Conservation (phyloP, 2,888 invertebrate species). For the Sminthurinus aureus region DNA sequence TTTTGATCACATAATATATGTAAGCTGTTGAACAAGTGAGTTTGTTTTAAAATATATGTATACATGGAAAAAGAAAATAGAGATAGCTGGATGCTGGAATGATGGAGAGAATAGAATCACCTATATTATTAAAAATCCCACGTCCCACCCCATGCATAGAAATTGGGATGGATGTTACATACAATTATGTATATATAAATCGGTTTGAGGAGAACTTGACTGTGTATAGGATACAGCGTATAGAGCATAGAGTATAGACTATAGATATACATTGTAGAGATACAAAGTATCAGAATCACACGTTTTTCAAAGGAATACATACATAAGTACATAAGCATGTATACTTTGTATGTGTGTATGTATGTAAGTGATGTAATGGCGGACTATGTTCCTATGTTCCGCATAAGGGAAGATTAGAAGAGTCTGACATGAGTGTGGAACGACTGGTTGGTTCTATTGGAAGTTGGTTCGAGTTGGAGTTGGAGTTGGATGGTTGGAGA, state of each 20-base stretch:
- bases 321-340: no score
- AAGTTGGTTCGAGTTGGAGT: background rate
- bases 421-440: conserved; percentile 3
- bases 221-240: no score
- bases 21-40: no score
- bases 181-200: background rate
- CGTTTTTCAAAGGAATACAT: background rate
- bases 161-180: conserved; percentile 10
- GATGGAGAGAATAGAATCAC: background rate
- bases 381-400: background rate
- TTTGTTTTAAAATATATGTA: no score
- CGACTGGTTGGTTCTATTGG: conserved; percentile 15
- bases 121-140: conserved; percentile 13
- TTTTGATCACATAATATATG: no score
- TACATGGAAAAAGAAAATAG: no score
- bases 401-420: conserved; percentile 7
- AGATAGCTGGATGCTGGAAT: no score
- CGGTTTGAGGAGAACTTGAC: no score
- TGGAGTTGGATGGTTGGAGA: no score
- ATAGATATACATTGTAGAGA: background rate
- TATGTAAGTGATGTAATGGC: background rate
- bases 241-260: no score
- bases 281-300: background rate
- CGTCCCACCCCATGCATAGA: conserved; percentile 20
- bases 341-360: background rate